Conservation (phyloP, 2,888 invertebrate genomes). For the Tenthredo notha region DNA sequence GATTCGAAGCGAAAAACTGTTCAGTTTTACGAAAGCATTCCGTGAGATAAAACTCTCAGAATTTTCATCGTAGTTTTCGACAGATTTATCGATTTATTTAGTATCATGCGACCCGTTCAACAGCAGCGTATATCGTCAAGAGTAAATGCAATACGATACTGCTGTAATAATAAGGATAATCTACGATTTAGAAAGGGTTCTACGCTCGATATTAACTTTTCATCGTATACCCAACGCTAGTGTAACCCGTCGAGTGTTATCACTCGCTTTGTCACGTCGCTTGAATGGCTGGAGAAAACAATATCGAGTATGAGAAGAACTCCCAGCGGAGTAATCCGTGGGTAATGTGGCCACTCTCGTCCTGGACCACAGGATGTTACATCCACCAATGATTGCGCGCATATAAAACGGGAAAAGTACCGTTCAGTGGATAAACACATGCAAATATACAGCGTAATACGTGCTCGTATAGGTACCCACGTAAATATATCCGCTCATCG, state of each 20-base stretch:
- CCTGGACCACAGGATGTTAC: constrained; percentile 11
- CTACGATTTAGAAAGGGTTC: neutral
- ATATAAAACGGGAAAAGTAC: neutral
- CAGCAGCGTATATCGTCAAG: neutral
- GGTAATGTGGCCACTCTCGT: neutral
- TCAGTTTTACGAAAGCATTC: neutral
- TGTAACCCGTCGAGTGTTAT: constrained; percentile 24
- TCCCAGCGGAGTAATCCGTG: constrained; percentile 34
- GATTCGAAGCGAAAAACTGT: neutral
- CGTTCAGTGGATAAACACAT: constrained; percentile 2
- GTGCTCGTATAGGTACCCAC: neutral
- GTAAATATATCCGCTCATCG: neutral
- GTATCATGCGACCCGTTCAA: neutral
- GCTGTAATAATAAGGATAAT: constrained; percentile 17
- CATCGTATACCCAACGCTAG: neutral
- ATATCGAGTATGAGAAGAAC: constrained; percentile 28
- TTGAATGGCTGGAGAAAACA: constrained; percentile 23
- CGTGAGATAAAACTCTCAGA: neutral
- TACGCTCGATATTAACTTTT: neutral
- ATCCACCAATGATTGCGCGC: constrained; percentile 9
- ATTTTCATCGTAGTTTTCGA: neutral
- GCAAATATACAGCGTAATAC: neutral
- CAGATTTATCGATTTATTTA: neutral
- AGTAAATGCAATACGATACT: neutral
- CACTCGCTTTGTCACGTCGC: neutral